Evolutionary conservation across 2,888 invertebrate species (phyloP).

Genomic region (Temnothorax rugatulus): DNA sequence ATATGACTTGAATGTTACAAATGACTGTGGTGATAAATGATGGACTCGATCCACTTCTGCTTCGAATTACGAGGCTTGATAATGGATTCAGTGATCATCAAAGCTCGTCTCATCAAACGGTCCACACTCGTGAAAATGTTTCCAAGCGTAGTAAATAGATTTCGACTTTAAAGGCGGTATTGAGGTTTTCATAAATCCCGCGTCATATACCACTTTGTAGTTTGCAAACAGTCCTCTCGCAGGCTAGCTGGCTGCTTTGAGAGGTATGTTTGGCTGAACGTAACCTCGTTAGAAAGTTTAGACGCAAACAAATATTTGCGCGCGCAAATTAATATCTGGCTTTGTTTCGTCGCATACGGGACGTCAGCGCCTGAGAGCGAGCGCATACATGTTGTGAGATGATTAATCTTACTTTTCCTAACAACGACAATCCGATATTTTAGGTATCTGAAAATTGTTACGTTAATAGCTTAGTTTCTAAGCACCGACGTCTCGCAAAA

Average conservation of each 20-base stretch:
- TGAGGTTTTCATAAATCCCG: conserved; percentile 33
- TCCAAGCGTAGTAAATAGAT: not conserved
- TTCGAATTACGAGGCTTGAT: not conserved
- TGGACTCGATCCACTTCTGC: not conserved
- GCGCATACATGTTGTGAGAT: not conserved
- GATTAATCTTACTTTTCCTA: conserved; percentile 42
- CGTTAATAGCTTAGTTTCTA: not conserved
- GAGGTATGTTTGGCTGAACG: conserved; percentile 40
- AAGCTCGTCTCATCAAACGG: not conserved
- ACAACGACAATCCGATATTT: not conserved
- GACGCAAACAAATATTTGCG: conserved; percentile 47
- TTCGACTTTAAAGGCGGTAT: conserved; percentile 11
- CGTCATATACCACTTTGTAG: conserved; percentile 36
- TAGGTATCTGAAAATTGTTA: not conserved
- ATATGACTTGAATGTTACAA: conserved; percentile 16
- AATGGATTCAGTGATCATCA: conserved; percentile 27
- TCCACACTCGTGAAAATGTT: not conserved
- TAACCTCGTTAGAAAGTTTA: conserved; percentile 53
- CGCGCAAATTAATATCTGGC: conserved; percentile 51
- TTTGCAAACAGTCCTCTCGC: conserved; percentile 24
- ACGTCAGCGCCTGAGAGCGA: not conserved
- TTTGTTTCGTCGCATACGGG: conserved; percentile 32
- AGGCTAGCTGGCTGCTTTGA: conserved; percentile 30
- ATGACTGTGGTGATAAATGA: conserved; percentile 32
- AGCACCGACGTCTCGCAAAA: not conserved